phyloP scores from a whole-genome alignment of 2,888 invertebrate species.

The Hololepta plana region DNA sequence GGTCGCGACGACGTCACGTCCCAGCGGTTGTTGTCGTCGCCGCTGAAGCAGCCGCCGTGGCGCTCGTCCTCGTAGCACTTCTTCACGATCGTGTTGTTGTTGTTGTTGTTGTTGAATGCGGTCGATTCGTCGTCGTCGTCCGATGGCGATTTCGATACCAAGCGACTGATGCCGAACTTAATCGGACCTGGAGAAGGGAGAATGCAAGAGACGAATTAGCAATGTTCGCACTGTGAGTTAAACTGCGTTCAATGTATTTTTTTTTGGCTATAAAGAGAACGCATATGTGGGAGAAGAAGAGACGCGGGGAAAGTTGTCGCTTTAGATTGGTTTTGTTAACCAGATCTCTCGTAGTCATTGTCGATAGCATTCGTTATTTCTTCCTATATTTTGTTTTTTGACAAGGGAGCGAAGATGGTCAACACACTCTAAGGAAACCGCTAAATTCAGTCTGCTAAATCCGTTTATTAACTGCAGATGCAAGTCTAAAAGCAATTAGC shows the following conservation, averaged over 20 bases:
- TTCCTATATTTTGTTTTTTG: too few relatives aligned
- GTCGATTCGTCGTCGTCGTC: constrained; percentile 39
- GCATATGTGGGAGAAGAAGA: too few relatives aligned
- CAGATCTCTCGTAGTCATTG: too few relatives aligned
- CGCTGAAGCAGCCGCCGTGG: constrained; percentile 35
- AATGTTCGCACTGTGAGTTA: background rate
- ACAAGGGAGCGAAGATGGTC: too few relatives aligned
- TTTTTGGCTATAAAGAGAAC: too few relatives aligned
- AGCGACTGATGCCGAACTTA: constrained; percentile 67
- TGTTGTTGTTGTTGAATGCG: constrained; percentile 29
- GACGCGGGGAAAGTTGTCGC: too few relatives aligned
- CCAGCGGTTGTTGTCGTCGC: constrained; percentile 27
- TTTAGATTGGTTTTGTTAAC: too few relatives aligned
- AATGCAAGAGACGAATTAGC: constrained; percentile 18
- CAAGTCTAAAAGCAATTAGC: too few relatives aligned
- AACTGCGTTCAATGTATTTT: constrained; percentile 1
- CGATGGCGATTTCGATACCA: constrained; percentile 45
- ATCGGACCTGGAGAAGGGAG: constrained; percentile 68
- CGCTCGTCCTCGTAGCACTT: constrained; percentile 30
- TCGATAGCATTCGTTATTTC: too few relatives aligned
- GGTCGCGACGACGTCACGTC: constrained; percentile 19
- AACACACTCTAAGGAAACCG: too few relatives aligned
- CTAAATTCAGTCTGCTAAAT: too few relatives aligned
- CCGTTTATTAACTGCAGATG: too few relatives aligned
- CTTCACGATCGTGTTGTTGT: constrained; percentile 17